These are phyloP conservation scores for Mythimna albipuncta DNA, from an alignment of 2,888 invertebrate genomes.

Conservation along the genomic window DNA sequence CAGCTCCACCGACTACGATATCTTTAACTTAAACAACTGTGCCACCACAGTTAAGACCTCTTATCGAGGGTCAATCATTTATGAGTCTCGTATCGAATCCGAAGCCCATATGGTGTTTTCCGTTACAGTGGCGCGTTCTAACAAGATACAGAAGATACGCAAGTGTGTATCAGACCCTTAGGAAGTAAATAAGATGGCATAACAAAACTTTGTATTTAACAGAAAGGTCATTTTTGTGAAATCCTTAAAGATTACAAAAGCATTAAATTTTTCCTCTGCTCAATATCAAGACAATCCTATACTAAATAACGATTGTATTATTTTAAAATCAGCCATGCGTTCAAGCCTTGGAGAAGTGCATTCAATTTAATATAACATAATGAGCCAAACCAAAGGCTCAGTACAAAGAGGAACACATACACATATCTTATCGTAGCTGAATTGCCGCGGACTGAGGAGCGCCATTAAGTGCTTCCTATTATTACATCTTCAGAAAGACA, in stretches of 20 bases:
- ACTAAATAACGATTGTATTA: not conserved
- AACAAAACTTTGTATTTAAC: no score
- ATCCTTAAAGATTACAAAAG: no score
- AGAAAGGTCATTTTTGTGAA: no score
- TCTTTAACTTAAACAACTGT: slow-evolving; percentile 2
- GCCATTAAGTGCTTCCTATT: slow-evolving; percentile 59
- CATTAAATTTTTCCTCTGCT: no score
- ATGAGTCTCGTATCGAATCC: slow-evolving; percentile 1
- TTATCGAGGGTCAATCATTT: not conserved
- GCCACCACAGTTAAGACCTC: not conserved
- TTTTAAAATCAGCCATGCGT: not conserved
- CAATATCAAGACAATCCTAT: no score
- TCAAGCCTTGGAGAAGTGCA: not conserved
- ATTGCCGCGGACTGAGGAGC: slow-evolving; percentile 21
- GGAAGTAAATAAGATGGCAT: no score
- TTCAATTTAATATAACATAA: not conserved
- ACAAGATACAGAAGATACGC: no score
- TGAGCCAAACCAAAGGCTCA: slow-evolving; percentile 17
- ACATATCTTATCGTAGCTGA: slow-evolving; percentile 23
- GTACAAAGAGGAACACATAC: slow-evolving; percentile 17
- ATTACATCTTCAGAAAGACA: slow-evolving; percentile 58
- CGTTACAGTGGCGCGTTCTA: not conserved
- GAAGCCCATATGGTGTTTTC: slow-evolving; percentile 29
- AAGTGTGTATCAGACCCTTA: no score
- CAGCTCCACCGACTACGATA: not conserved